Evolutionary conservation across 35 echinoderm and acorn worm species (phyloP).

Genomic region (Apostichopus japonicus): DNA sequence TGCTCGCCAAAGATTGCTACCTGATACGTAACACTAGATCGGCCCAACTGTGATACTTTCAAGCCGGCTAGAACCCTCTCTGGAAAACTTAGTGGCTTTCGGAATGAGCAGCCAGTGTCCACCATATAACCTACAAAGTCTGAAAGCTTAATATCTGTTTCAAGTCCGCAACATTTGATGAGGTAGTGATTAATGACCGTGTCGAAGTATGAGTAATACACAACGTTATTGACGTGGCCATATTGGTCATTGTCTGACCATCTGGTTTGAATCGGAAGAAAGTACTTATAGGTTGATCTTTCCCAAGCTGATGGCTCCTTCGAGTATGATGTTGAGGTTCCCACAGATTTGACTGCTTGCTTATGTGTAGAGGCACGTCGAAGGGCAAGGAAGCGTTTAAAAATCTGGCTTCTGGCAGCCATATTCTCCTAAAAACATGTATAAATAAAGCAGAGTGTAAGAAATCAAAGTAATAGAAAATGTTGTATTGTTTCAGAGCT

Average conservation of each 20-base stretch:
- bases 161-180: slow-evolving; percentile 61
- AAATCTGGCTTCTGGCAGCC: background rate
- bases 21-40: slow-evolving; percentile 82
- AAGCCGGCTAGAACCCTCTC: slow-evolving; percentile 80
- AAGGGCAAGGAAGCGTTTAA: background rate
- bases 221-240: slow-evolving; percentile 90
- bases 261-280: slow-evolving; percentile 89
- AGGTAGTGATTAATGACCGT: slow-evolving; percentile 91
- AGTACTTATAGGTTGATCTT: slow-evolving; percentile 75
- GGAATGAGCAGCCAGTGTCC: slow-evolving; percentile 76
- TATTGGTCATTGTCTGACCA: slow-evolving; percentile 85
- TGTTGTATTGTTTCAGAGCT: too few relatives aligned
- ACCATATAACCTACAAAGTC: slow-evolving; percentile 84
- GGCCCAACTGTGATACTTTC: slow-evolving; percentile 69
- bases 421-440: background rate
- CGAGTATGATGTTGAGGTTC: background rate
- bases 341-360: background rate
- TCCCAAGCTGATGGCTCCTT: slow-evolving; percentile 50
- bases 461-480: too few relatives aligned
- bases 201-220: slow-evolving; percentile 95
- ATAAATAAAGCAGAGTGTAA: too few relatives aligned
- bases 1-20: slow-evolving; percentile 77
- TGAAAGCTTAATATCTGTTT: slow-evolving; percentile 63
- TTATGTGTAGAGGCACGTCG: background rate
- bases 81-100: slow-evolving; percentile 71